These are phyloP conservation scores for Clarias platycephalus DNA, from an alignment of 2,797 vertebrate species.

Conservation along the genomic window DNA sequence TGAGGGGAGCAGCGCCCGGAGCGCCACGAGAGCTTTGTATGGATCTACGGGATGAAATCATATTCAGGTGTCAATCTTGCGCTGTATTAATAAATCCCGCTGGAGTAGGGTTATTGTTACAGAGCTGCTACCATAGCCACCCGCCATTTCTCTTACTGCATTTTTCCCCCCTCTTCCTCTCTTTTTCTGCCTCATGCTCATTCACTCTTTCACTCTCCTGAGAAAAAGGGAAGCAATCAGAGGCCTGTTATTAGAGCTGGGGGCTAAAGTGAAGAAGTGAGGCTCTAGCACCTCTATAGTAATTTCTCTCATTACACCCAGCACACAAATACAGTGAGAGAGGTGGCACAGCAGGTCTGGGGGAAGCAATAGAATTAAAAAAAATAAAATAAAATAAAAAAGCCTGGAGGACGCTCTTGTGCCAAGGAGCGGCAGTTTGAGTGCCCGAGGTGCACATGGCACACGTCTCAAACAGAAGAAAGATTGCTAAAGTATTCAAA, in stretches of 20 bases:
- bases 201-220: conserved; percentile 46
- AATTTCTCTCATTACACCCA: conserved; percentile 49
- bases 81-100: conserved; percentile 71
- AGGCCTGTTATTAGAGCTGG: conserved; percentile 60
- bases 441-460: conserved; percentile 29
- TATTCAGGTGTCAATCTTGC: conserved; percentile 78
- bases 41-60: conserved; percentile 69
- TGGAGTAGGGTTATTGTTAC: conserved; percentile 69
- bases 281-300: conserved; percentile 52
- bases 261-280: conserved; percentile 53
- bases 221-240: conserved; percentile 62
- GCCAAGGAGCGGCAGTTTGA: conserved; percentile 29
- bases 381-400: conserved; percentile 29
- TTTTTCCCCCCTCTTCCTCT: conserved; percentile 42
- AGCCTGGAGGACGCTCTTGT: conserved; percentile 42
- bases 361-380: conserved; percentile 35
- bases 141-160: conserved; percentile 29
- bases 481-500: conserved; percentile 32
- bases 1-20: conserved; percentile 48
- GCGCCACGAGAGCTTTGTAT: conserved; percentile 60
- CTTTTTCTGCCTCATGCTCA: conserved; percentile 51
- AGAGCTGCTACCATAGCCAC: conserved; percentile 43
- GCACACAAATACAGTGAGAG: conserved; percentile 48
- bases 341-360: conserved; percentile 37
- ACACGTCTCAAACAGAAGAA: conserved; percentile 8